These are phyloP conservation scores for Anadara kagoshimensis DNA, from an alignment of 1,140 invertebrate genomes.

Conservation along the genomic window DNA sequence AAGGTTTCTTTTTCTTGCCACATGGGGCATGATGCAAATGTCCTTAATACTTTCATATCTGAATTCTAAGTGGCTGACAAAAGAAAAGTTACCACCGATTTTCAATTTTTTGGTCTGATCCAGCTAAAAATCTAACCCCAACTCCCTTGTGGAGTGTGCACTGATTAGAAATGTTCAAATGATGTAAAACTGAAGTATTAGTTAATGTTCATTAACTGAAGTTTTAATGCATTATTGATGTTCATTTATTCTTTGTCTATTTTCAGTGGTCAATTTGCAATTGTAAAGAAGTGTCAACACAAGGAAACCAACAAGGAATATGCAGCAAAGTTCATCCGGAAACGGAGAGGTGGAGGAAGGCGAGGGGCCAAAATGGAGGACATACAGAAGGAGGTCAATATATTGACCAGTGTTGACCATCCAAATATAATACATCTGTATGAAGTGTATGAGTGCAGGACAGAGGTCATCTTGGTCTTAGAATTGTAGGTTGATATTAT, in stretches of 20 bases:
- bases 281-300: slow-evolving; percentile 91
- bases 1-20: too few species aligned
- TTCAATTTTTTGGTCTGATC: background rate
- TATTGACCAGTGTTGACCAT: slow-evolving; percentile 76
- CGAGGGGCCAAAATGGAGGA: slow-evolving; percentile 72
- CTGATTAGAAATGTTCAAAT: background rate
- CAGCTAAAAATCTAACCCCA: background rate
- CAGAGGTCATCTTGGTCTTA: slow-evolving; percentile 77
- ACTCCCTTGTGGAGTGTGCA: background rate
- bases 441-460: slow-evolving; percentile 76
- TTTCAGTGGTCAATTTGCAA: slow-evolving; percentile 94
- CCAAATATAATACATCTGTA: slow-evolving; percentile 77
- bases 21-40: too few species aligned
- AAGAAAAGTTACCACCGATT: background rate
- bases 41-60: too few species aligned
- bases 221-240: background rate
- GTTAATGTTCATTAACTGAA: too few species aligned
- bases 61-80: too few species aligned
- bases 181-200: background rate
- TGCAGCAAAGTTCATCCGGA: slow-evolving; percentile 96
- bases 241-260: slow-evolving; percentile 38
- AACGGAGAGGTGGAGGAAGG: slow-evolving; percentile 79
- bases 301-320: slow-evolving; percentile 88
- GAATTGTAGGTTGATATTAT: slow-evolving; percentile 75
- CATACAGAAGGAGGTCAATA: slow-evolving; percentile 77